Percentiles rank a stretch among this genome's conserved stretches.
phyloP scores from a whole-genome alignment of 2,113 vertebrate genomes.

The Gila orcuttii region DNA sequence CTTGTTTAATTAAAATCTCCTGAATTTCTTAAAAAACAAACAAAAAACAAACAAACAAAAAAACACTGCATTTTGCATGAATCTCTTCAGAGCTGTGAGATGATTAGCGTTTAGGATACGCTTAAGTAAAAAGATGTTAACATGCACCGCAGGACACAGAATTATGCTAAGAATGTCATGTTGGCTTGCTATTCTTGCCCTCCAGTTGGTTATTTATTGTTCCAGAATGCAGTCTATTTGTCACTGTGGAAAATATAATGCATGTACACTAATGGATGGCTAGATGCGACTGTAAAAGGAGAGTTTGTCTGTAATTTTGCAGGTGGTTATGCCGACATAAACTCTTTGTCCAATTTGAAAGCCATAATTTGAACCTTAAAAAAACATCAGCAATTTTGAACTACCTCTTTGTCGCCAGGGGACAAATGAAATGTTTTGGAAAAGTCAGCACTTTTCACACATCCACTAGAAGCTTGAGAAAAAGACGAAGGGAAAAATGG shows the following conservation, averaged over 20 bases:
- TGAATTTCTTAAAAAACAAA: neutral
- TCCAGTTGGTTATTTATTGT: neutral
- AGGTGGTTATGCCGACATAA: conserved; percentile 43
- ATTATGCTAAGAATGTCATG: conserved; percentile 6
- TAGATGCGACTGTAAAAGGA: conserved; percentile 24
- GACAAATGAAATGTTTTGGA: conserved; percentile 46
- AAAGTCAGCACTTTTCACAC: conserved; percentile 40
- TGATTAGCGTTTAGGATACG: neutral
- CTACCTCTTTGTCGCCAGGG: conserved; percentile 19
- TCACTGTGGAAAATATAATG: neutral
- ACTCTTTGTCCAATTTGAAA: conserved; percentile 49
- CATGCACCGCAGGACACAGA: neutral
- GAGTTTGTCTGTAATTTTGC: conserved; percentile 14
- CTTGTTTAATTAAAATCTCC: neutral
- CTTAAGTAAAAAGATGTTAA: neutral
- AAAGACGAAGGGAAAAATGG: neutral
- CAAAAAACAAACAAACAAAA: neutral
- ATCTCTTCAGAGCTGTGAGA: neutral
- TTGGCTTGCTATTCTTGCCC: conserved; percentile 22
- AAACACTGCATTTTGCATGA: neutral
- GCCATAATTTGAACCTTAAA: conserved; percentile 38
- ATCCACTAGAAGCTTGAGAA: neutral
- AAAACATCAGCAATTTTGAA: conserved; percentile 36
- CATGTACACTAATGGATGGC: conserved; percentile 29
- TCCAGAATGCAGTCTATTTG: conserved; percentile 15